Evolutionary conservation across 2,888 invertebrate species (phyloP), one percentile per base, ranked within the genome.

Genomic region (Brenthis hecate): DNA sequence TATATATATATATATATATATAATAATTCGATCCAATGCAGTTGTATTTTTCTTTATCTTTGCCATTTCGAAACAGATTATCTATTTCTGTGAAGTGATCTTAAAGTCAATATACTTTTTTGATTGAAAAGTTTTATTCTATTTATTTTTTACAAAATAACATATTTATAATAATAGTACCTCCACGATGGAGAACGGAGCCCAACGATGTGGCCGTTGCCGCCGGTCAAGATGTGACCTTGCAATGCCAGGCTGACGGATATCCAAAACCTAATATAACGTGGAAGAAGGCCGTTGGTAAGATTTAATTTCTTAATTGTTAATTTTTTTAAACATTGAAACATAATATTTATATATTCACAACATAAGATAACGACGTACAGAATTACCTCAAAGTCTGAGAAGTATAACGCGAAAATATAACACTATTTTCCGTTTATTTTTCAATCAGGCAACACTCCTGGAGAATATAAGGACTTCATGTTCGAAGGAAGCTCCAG

Each of bases 241-340:
- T 98, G 56, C 96, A 97, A 82, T 98, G 98, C 84, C 96, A 97
- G 86, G 98, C 98, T 0, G 96, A 97, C 71, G 98, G 98, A 1
- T 98, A 98, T 87, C 98, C 98, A 0, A 96, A 96, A 72, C 98
- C 98, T 4, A 94, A 94, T 8, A 96, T 98, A 65, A 96, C 96
- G 13, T 98, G 98, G 98, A 96, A 96, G 77, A 97, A 97, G 86
- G 97, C 97, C 43, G 96, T 96, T 71, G 98, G 98, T 94, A 93
- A 93, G 93, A 28, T 58, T 58, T 58, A 19, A 4, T 23, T 43
- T 43, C 8, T 11, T 43, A 43, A 11, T 43, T 43, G 8, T 43
- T 2, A 11, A 2, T 28, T 11, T 43, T 11, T 43, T 43, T 1
- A 36, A 36, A 11, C 8, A 36, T 11, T 1, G 5, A 32, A 32